These are phyloP conservation scores for Vulpes lagopus DNA, from an alignment of 2,113 vertebrate species.

Conservation along the genomic window DNA sequence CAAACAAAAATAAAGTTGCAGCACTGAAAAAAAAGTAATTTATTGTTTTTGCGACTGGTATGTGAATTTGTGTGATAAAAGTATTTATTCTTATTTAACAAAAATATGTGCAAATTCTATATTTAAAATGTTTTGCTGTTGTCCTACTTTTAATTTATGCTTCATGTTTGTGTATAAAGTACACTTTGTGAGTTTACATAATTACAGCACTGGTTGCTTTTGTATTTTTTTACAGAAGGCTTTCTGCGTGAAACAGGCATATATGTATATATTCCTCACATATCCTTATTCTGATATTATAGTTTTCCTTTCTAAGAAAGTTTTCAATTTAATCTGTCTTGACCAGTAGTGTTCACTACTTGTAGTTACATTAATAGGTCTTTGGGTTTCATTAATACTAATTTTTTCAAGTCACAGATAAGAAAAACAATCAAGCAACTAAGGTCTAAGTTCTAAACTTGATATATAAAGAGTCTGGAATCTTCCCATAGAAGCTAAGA, in stretches of 20 bases:
- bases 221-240: constrained; percentile 84
- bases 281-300: constrained; percentile 77
- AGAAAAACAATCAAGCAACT: constrained; percentile 25
- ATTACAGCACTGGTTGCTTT: constrained; percentile 89
- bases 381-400: not conserved
- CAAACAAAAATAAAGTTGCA: constrained; percentile 83
- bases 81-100: constrained; percentile 99
- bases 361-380: constrained; percentile 36
- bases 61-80: constrained; percentile 95
- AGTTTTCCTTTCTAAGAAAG: constrained; percentile 73
- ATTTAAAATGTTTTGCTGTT: constrained; percentile 90
- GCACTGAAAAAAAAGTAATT: constrained; percentile 99
- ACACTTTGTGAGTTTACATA: constrained; percentile 89
- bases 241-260: constrained; percentile 84
- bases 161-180: constrained; percentile 87
- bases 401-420: constrained; percentile 31
- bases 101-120: constrained; percentile 91
- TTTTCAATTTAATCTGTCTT: constrained; percentile 66
- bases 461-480: not conserved
- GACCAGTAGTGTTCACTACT: constrained; percentile 57
- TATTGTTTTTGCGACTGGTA: constrained; percentile 98
- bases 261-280: constrained; percentile 74
- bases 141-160: constrained; percentile 88
- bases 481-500: not conserved
- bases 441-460: constrained; percentile 34